Conservation (phyloP, 2,888 invertebrate species). For the Aphodius sticticus region DNA sequence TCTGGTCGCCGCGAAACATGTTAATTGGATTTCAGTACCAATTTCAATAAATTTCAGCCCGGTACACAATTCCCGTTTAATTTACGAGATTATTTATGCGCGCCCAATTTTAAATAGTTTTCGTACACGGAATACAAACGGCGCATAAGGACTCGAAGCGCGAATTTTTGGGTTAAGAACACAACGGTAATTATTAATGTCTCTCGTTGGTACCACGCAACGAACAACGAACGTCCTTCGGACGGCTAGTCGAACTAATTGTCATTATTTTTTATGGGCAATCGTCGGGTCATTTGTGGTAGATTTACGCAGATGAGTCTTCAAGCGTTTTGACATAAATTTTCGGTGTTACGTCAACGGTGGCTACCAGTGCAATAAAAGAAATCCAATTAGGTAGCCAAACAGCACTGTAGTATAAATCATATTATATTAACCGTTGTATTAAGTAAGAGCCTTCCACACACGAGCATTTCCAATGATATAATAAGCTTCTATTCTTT, state of each 20-base stretch:
- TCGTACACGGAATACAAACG: conserved; percentile 20
- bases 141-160: conserved; percentile 9
- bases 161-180: conserved; percentile 17
- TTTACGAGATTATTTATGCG: conserved; percentile 6
- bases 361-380: not conserved
- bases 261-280: not conserved
- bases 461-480: not conserved
- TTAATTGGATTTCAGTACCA: conserved; percentile 35
- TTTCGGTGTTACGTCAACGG: not conserved
- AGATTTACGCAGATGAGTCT: conserved; percentile 4
- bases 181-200: not conserved
- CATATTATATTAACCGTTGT: conserved; percentile 20
- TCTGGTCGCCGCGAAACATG: conserved; percentile 27
- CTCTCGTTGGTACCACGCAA: not conserved
- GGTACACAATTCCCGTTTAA: conserved; percentile 30
- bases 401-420: conserved; percentile 4
- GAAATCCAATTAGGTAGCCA: not conserved
- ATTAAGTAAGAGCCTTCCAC: conserved; percentile 10
- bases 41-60: conserved; percentile 35
- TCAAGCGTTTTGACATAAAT: not conserved
- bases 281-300: not conserved
- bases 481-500: not conserved
- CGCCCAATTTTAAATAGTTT: conserved; percentile 20
- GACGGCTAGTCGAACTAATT: not conserved
- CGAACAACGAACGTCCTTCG: not conserved